Evolutionary conservation across 1,140 invertebrate genomes (phyloP).

Genomic region (Ceratina japonica): DNA sequence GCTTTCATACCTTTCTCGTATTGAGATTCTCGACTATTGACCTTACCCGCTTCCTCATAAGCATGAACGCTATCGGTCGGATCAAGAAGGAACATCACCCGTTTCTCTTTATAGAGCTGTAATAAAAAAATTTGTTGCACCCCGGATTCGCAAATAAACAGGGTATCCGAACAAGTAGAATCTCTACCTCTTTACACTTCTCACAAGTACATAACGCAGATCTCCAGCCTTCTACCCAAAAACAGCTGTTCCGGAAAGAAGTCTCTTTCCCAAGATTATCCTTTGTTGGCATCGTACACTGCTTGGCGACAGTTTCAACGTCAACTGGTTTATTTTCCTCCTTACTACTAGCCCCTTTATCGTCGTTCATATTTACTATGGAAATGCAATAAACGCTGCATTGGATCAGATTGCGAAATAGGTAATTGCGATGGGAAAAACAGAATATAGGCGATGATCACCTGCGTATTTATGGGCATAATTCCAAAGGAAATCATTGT

Average conservation of each 20-base stretch:
- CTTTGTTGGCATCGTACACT: constrained; percentile 69
- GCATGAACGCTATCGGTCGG: constrained; percentile 90
- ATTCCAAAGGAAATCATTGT: constrained; percentile 87
- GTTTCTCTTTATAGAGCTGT: constrained; percentile 84
- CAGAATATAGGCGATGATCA: constrained; percentile 38
- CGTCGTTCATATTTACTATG: not conserved
- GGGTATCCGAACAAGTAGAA: constrained; percentile 2
- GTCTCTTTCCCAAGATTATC: not conserved
- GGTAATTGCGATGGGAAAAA: not conserved
- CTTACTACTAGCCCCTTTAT: constrained; percentile 35
- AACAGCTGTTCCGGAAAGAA: constrained; percentile 75
- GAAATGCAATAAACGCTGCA: not conserved
- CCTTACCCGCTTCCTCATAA: constrained; percentile 91
- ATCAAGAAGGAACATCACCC: constrained; percentile 88
- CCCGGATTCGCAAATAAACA: not conserved
- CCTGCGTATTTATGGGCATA: constrained; percentile 81
- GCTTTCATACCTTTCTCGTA: constrained; percentile 89
- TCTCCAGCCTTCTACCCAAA: constrained; percentile 88
- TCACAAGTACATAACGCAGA: constrained; percentile 86
- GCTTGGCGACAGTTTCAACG: constrained; percentile 46
- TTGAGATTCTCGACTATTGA: constrained; percentile 79
- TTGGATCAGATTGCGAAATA: not conserved
- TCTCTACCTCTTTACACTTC: constrained; percentile 78
- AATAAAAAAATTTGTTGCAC: not conserved
- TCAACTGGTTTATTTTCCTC: constrained; percentile 31